A percentile compares a stretch with the other conserved stretches of the same genome.
These are phyloP conservation scores for Festucalex cinctus DNA, from an alignment of 2,113 vertebrate genomes.

Conservation along the genomic window DNA sequence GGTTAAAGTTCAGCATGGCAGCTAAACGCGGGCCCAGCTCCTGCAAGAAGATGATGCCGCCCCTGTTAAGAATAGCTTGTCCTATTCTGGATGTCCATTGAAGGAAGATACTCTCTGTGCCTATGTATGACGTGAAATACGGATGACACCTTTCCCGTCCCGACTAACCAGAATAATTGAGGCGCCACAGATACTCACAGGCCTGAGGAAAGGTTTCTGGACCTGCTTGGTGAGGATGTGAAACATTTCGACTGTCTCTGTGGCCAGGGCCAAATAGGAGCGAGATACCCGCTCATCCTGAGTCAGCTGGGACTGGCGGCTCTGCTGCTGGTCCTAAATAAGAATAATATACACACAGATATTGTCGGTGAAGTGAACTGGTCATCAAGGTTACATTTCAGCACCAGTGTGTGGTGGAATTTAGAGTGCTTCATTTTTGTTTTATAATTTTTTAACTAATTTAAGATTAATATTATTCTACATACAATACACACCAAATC, in stretches of 20 bases:
- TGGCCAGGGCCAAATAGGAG: slow-evolving; percentile 94
- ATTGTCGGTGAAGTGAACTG: neutral
- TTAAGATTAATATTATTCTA: no score
- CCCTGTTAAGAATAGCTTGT: neutral
- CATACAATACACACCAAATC: no score
- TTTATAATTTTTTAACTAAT: neutral
- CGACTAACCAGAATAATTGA: neutral
- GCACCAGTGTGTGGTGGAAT: neutral
- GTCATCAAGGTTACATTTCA: neutral
- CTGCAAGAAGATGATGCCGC: slow-evolving; percentile 54
- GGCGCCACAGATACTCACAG: slow-evolving; percentile 78
- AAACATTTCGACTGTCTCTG: slow-evolving; percentile 98
- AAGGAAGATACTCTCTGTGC: neutral
- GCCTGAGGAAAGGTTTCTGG: slow-evolving; percentile 98
- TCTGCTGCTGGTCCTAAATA: slow-evolving; percentile 93
- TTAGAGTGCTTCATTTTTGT: neutral
- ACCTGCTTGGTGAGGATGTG: slow-evolving; percentile 99
- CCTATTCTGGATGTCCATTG: neutral
- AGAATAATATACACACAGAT: slow-evolving; percentile 1
- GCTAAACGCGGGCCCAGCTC: slow-evolving; percentile 94
- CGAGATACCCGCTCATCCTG: slow-evolving; percentile 97
- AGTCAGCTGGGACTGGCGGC: slow-evolving; percentile 92
- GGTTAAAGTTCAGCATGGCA: slow-evolving; percentile 98
- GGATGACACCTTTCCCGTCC: neutral
- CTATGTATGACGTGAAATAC: neutral